Base-by-base conservation (phyloP, 2,113 vertebrate species). In the Pteropus alecto region DNA sequence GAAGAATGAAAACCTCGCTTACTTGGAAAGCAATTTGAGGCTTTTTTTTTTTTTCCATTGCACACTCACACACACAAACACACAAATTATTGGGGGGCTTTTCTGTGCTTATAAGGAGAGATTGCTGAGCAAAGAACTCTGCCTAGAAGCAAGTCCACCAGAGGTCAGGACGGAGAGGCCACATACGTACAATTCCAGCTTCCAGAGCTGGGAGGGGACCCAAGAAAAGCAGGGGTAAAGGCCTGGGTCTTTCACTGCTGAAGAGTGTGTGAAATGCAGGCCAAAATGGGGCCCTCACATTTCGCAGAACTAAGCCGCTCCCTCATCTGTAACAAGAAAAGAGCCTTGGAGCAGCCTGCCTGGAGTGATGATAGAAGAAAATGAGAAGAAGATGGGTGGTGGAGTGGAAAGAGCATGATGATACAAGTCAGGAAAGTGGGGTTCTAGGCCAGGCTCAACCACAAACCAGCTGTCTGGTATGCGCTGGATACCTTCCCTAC, bases 1-100 rank as follows among this genome's bases (percentile, higher is more conserved):
- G 90, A 97, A 96, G 87, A 87, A 92, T 19, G 90, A 16, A 77
- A 71, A 58, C 68, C 65, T 95, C 54, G 35, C 58, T 94, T 84
- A 51, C 58, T 94, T 84, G 43, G 92, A 92, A 87, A 90, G 65
- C 54, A 48, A 85, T 51, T 18, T 76, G 43, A 83, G 74, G 22
- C 14, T 92, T 70, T 14, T 94, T 96, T 88, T 77, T 78, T 28
- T 22, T 91, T 78, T 86, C 94, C 67, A 12, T 82, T 71, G 58
- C 11, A 15, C 12, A 22, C 51, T 51, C 68, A 73, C 70, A 43
- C 70, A 43, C 38, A 7, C 70, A 28, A 13, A 74, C 71, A 46
- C 71, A 46, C 26, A 8, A 41, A 30, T 30, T 33, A 79, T 19
- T 2, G 24, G 24, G 83, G 65, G 67, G 22, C 54, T 54, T 74